A percentile compares a stretch with the other conserved stretches of the same genome.
Conservation (phyloP, 2,888 invertebrate species). For the Phlogophora meticulosa region DNA sequence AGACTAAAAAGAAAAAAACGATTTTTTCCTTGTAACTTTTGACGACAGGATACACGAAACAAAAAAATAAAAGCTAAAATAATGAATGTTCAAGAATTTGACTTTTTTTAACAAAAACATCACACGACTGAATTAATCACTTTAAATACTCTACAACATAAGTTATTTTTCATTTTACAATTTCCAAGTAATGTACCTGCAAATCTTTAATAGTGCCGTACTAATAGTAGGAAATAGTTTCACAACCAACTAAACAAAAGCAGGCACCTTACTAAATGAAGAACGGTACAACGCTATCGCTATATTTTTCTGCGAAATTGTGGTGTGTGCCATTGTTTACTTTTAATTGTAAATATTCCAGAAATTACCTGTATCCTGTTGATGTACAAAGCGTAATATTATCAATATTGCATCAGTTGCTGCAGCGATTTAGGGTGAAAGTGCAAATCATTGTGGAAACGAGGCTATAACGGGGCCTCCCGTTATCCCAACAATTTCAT, state of each 20-base stretch:
- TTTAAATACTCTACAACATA: background rate
- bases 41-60: conserved; percentile 18
- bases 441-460: conserved; percentile 46
- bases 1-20: conserved; percentile 58
- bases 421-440: conserved; percentile 20
- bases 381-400: background rate
- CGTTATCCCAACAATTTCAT: conserved; percentile 68
- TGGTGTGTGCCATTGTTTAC: conserved; percentile 42
- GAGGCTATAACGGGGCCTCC: conserved; percentile 71
- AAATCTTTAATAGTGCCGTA: background rate
- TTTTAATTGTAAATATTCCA: conserved; percentile 31
- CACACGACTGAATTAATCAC: background rate
- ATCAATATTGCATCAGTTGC: background rate
- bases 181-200: background rate
- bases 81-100: conserved; percentile 11
- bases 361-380: background rate
- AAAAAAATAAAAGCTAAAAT: conserved; percentile 21
- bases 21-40: conserved; percentile 29
- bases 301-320: conserved; percentile 39
- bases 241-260: background rate
- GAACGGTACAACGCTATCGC: conserved; percentile 9
- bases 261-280: background rate
- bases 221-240: background rate
- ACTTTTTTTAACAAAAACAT: background rate
- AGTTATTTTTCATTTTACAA: background rate